Conservation (phyloP, 1,140 invertebrate genomes). For the Leucophenga varia region DNA sequence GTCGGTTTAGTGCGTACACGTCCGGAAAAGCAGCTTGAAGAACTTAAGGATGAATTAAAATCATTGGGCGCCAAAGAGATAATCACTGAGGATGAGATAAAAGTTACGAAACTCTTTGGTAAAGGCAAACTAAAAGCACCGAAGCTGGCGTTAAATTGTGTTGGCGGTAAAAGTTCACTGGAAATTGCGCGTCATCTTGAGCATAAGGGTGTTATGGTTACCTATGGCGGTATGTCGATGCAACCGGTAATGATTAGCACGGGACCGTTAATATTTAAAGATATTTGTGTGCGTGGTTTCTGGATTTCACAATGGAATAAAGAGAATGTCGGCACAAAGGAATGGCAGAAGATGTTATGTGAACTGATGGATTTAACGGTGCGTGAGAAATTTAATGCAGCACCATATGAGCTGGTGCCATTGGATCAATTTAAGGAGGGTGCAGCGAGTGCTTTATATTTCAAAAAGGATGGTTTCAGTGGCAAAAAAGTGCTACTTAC, state of each 20-base stretch:
- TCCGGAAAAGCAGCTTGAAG: conserved; percentile 72
- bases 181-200: conserved; percentile 78
- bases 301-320: conserved; percentile 92
- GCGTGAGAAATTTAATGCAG: conserved; percentile 69
- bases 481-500: no score
- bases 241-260: conserved; percentile 85
- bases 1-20: conserved; percentile 88
- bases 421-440: conserved; percentile 75
- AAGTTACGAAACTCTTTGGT: conserved; percentile 72
- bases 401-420: conserved; percentile 68
- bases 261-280: conserved; percentile 89
- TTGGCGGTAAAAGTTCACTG: conserved; percentile 87
- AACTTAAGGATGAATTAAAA: conserved; percentile 72
- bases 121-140: conserved; percentile 67
- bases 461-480: no score
- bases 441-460: conserved; percentile 68
- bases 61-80: conserved; percentile 82
- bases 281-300: conserved; percentile 84
- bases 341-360: conserved; percentile 70
- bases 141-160: conserved; percentile 89
- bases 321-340: conserved; percentile 57
- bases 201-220: conserved; percentile 80
- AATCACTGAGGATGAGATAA: conserved; percentile 87
- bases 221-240: conserved; percentile 97
- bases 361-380: conserved; percentile 71